Evolutionary conservation across 2,888 invertebrate genomes (phyloP), one percentile per base, ranked within the genome.

Genomic region (Mongoloraphidia duomilia): DNA sequence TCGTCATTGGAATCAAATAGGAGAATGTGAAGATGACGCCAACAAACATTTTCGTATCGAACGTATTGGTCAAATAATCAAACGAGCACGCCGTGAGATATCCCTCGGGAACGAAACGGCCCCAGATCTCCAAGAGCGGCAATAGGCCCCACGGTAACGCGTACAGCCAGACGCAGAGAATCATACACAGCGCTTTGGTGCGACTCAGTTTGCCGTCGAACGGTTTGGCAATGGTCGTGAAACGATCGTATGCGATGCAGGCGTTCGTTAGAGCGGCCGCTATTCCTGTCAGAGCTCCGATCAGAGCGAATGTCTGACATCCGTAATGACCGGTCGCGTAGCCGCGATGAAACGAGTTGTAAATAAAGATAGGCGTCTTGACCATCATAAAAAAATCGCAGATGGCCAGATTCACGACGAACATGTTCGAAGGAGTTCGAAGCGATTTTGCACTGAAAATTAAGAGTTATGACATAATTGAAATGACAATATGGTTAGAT

Each of bases 81-180:
- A 90, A 88, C 2, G 80, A 71, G 63, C 89, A 90, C 1, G 86
- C 84, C 9, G 91, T 92, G 55, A 92, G 70, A 61, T 83, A 91
- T n/a, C 92, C 92, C 77, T 92, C 92, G 63, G 90, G 89, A 40
- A 83, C 87, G 63, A 75, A 90, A 62, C 85, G 70, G n/a, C 89
- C 87, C 90, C 90, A 93, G 37, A 88, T 76, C 62, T 85, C 83
- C 49, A 87, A 73, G 8, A 83, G 68, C 0, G 92, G 92, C 59
- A 91, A 69, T 36, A 87, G 64, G 1, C 80, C 80, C 82, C 88
- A 90, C 0, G 90, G 90, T n/a, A 84, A 73, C 0, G 82, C 75
- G 62, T 88, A 90, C 37, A 76, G 61, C 81, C 89, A 90, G 51
- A 86, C 75, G 44, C 80, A 69, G 0, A 79, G 63, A 12, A 88